Evolutionary conservation across 2,888 invertebrate species (phyloP).

Genomic region (Drosophila fulvimacula): DNA sequence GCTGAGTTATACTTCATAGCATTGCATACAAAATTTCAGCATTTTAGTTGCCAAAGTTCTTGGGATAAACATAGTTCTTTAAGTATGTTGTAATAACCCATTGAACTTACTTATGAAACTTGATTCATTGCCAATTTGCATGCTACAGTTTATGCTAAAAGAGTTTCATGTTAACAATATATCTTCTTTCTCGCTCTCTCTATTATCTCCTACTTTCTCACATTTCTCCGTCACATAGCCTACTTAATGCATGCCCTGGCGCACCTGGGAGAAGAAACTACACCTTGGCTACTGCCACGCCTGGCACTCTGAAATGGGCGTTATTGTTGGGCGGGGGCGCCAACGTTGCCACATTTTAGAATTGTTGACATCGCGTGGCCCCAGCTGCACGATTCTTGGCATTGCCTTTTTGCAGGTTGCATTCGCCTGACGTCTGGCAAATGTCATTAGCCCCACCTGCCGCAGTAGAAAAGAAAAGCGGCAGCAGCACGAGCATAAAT

Average conservation of each 20-base stretch:
- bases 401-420: conserved; percentile 35
- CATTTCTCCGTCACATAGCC: too few relatives aligned
- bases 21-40: not conserved
- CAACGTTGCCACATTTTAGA: conserved; percentile 49
- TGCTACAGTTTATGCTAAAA: not conserved
- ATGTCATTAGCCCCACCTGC: conserved; percentile 76
- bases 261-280: conserved; percentile 34
- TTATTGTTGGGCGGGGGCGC: conserved; percentile 22
- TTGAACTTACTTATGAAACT: conserved; percentile 5
- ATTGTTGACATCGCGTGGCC: conserved; percentile 63
- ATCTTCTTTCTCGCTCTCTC: not conserved
- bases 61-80: not conserved
- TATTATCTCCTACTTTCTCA: too few relatives aligned
- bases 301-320: conserved; percentile 11
- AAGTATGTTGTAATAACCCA: not conserved
- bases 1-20: not conserved
- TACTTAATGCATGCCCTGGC: conserved; percentile 56
- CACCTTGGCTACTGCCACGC: conserved; percentile 24
- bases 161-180: not conserved
- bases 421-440: conserved; percentile 44
- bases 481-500: conserved; percentile 53
- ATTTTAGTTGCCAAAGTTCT: not conserved
- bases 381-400: conserved; percentile 47
- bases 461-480: conserved; percentile 2
- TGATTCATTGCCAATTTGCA: conserved; percentile 1